Evolutionary conservation across 2,797 vertebrate species (phyloP).

Genomic region (Neomorphus geoffroyi): DNA sequence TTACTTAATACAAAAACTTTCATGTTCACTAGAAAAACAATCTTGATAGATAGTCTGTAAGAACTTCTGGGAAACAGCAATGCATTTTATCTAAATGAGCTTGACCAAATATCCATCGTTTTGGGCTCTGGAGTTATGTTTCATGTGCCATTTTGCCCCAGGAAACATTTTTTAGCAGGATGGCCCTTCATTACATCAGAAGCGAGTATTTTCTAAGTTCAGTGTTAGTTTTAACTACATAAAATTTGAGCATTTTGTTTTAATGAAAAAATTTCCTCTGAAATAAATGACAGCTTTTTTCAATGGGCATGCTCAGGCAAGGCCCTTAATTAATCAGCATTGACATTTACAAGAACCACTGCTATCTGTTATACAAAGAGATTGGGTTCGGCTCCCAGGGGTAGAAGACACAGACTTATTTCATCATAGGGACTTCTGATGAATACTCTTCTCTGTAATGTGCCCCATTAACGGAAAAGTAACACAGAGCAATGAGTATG

Average conservation of each 20-base stretch:
- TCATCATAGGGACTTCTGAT: background rate
- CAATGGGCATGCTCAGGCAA: background rate
- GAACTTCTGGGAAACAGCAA: background rate
- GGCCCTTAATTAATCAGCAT: background rate
- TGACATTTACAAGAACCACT: conserved; percentile 26
- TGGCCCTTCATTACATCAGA: background rate
- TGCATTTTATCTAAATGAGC: background rate
- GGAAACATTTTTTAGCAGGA: background rate
- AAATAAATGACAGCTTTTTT: conserved; percentile 17
- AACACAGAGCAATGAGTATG: background rate
- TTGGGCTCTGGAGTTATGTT: background rate
- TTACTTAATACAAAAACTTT: background rate
- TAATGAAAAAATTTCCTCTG: background rate
- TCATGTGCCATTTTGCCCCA: background rate
- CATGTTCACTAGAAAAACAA: accelerated
- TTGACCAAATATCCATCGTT: background rate
- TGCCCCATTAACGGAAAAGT: background rate
- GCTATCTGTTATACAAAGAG: background rate
- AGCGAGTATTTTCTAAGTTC: background rate
- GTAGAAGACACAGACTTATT: background rate
- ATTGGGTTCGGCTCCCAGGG: background rate
- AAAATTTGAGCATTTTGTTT: background rate
- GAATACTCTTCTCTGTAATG: background rate
- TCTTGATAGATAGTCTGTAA: background rate
- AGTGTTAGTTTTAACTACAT: background rate